A percentile compares a stretch with the other conserved stretches of the same genome.
Conservation (phyloP, 2,888 invertebrate genomes). For the Conchocele bisecta region DNA sequence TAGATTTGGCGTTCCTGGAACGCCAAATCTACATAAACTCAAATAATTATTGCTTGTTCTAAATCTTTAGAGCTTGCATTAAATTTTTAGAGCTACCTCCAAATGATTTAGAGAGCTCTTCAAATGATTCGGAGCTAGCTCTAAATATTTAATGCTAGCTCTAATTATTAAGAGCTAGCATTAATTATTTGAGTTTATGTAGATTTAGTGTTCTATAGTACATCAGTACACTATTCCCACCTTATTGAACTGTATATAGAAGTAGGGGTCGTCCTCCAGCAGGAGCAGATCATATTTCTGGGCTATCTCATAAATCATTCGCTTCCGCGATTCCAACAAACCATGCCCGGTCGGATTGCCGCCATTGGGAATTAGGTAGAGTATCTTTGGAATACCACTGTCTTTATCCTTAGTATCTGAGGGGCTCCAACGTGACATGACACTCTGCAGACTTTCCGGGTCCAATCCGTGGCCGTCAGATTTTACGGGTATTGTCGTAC, state of each 20-base stretch:
- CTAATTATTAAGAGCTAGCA: no score
- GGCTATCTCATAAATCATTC: slow-evolving; percentile 89
- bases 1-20: no score
- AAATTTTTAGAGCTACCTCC: no score
- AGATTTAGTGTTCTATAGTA: no score
- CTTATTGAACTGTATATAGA: slow-evolving; percentile 88
- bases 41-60: no score
- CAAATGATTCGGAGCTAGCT: no score
- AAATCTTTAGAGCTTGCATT: no score
- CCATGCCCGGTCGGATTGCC: slow-evolving; percentile 90
- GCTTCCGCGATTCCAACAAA: slow-evolving; percentile 87
- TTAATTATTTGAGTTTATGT: no score
- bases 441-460: slow-evolving; percentile 86
- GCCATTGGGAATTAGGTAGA: slow-evolving; percentile 91
- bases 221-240: slow-evolving; percentile 56
- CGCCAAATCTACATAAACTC: no score
- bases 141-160: no score
- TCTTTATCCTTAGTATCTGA: slow-evolving; percentile 84
- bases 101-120: no score
- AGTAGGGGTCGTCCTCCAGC: slow-evolving; percentile 92
- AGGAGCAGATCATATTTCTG: slow-evolving; percentile 90
- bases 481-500: slow-evolving; percentile 87
- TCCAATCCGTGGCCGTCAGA: slow-evolving; percentile 89
- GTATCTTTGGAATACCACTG: slow-evolving; percentile 87
- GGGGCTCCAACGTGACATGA: slow-evolving; percentile 83